Percentiles rank a stretch among this genome's conserved stretches.
Conservation (phyloP, 2,797 vertebrate genomes). For the Syndactyla subalaris region DNA sequence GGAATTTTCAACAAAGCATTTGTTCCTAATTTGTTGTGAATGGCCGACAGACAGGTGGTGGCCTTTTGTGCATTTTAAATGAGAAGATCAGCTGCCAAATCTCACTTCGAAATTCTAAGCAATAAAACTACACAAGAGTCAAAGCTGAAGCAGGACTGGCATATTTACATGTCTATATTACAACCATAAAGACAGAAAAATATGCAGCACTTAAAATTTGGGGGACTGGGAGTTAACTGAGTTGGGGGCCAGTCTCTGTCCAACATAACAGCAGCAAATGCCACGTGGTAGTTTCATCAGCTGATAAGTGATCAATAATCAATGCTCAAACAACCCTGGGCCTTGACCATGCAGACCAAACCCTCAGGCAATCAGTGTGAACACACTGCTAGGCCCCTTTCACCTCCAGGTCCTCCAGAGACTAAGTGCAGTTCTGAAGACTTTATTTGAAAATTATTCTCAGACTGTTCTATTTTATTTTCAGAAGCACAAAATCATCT, state of each 20-base stretch:
- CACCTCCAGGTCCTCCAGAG: neutral
- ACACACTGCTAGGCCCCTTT: neutral
- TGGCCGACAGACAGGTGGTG: neutral
- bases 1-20: neutral
- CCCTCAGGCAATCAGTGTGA: neutral
- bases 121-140: neutral
- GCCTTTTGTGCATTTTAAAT: neutral
- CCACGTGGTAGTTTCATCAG: neutral
- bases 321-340: neutral
- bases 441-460: neutral
- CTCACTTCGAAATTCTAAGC: neutral
- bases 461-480: neutral
- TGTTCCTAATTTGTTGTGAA: neutral
- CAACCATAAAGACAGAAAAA: neutral
- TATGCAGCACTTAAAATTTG: neutral
- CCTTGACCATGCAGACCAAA: neutral
- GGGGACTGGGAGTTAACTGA: neutral
- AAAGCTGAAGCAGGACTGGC: neutral
- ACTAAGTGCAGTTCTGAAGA: neutral
- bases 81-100: neutral
- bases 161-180: neutral
- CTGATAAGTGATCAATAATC: neutral
- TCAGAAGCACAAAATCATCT: neutral
- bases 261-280: neutral
- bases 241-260: neutral